Evolutionary conservation across 2,888 invertebrate genomes (phyloP).

Genomic region (Epistrophe grossulariae): DNA sequence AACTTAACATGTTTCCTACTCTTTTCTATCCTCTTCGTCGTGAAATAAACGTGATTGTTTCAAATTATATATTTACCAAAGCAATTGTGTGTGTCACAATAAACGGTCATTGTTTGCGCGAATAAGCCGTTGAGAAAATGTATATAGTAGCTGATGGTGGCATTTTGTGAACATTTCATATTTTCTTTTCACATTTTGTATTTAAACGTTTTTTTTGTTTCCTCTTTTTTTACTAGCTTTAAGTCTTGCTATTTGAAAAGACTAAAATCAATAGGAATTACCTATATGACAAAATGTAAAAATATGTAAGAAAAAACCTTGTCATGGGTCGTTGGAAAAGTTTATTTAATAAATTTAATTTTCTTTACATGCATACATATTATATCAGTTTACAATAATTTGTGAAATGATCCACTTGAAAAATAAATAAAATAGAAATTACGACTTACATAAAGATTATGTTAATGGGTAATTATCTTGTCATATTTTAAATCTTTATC

Average conservation of each 20-base stretch:
- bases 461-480: background rate
- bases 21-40: constrained; percentile 1
- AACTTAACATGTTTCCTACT: constrained; percentile 12
- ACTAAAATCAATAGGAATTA: constrained; percentile 6
- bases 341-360: background rate
- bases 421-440: background rate
- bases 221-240: background rate
- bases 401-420: background rate
- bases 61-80: constrained; percentile 65
- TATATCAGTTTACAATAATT: background rate
- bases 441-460: background rate
- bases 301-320: background rate
- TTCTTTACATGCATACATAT: too few relatives aligned
- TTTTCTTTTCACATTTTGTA: background rate
- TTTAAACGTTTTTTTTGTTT: background rate
- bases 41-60: constrained; percentile 54
- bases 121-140: constrained; percentile 3
- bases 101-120: constrained; percentile 51
- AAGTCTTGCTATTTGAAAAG: background rate
- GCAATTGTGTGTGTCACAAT: constrained; percentile 62
- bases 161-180: constrained; percentile 17
- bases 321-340: background rate
- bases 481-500: background rate
- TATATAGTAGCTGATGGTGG: background rate
- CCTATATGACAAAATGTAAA: background rate